Evolutionary conservation across 2,888 invertebrate genomes (phyloP).

Genomic region (Caenorhabditis zanzibari): DNA sequence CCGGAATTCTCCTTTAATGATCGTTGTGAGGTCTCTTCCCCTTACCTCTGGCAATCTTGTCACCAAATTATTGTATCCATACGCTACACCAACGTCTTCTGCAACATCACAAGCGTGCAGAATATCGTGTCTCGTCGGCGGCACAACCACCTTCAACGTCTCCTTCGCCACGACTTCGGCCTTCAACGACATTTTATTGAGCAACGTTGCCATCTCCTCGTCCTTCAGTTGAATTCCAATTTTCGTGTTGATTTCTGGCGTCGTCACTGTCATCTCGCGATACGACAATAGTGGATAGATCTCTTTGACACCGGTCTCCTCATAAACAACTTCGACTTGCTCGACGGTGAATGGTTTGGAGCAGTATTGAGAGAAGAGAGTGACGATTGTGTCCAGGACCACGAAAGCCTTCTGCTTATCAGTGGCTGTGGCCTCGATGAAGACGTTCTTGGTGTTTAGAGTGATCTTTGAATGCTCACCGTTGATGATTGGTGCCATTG

Average conservation of each 20-base stretch:
- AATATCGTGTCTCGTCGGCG: conserved; percentile 96
- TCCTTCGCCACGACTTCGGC: conserved; percentile 81
- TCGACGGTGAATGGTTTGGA: conserved; percentile 89
- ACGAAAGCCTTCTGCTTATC: conserved; percentile 96
- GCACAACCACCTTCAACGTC: conserved; percentile 86
- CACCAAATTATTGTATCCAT: conserved; percentile 87
- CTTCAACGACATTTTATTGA: conserved; percentile 84
- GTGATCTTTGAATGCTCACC: conserved; percentile 96
- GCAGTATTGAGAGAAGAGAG: conserved; percentile 95
- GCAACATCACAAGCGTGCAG: conserved; percentile 97
- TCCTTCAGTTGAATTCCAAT: conserved; percentile 81
- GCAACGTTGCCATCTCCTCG: conserved; percentile 78
- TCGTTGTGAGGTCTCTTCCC: no score
- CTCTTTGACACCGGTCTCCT: conserved; percentile 87
- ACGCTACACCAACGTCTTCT: conserved; percentile 85
- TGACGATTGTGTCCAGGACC: conserved; percentile 94
- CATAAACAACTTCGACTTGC: conserved; percentile 90
- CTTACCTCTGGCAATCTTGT: conserved; percentile 86
- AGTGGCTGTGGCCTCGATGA: conserved; percentile 98
- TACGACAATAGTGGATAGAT: conserved; percentile 78
- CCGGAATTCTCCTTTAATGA: no score
- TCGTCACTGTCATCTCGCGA: conserved; percentile 78
- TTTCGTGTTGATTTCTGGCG: conserved; percentile 81
- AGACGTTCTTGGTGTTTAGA: conserved; percentile 94
- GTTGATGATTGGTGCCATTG: conserved; percentile 98